Conservation (phyloP, 2,113 vertebrate genomes). For the Leucopternis melanops region DNA sequence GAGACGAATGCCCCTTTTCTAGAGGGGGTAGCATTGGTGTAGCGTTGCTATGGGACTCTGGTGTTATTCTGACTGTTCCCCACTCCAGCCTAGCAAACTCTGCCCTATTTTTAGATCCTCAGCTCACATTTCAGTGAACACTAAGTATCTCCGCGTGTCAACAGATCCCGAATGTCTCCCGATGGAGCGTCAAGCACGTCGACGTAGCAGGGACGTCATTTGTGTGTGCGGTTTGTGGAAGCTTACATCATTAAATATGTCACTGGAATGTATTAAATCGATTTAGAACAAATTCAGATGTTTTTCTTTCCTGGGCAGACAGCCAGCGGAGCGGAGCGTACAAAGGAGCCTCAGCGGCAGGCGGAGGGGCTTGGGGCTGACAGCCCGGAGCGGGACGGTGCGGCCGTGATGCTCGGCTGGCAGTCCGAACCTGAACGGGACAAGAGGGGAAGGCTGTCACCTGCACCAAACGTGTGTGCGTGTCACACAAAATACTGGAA, state of each 20-base stretch:
- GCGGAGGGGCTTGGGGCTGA: background rate
- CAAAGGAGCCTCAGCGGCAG: background rate
- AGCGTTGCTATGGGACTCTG: slow-evolving; percentile 10
- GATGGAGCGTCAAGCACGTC: background rate
- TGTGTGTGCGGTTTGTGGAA: background rate
- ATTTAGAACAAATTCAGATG: background rate
- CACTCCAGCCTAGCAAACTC: slow-evolving; percentile 18
- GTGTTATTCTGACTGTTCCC: slow-evolving; percentile 10
- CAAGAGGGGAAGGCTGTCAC: background rate
- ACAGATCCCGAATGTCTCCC: background rate
- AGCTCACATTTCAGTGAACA: slow-evolving; percentile 48
- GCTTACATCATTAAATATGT: background rate
- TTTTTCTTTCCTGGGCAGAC: background rate
- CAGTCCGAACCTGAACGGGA: rapidly evolving
- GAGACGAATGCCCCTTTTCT: background rate
- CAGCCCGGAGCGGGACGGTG: rapidly evolving
- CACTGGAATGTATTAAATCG: background rate
- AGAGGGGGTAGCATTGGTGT: background rate
- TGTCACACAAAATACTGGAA: background rate
- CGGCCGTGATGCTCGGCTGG: background rate
- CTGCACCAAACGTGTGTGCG: rapidly evolving
- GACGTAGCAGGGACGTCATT: background rate
- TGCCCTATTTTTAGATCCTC: slow-evolving; percentile 68
- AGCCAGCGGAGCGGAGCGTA: background rate
- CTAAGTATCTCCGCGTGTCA: slow-evolving; percentile 19